Percentiles rank a stretch among this genome's conserved stretches.
These are phyloP conservation scores for Belonocnema kinseyi DNA, from an alignment of 1,140 invertebrate genomes.

Conservation along the genomic window DNA sequence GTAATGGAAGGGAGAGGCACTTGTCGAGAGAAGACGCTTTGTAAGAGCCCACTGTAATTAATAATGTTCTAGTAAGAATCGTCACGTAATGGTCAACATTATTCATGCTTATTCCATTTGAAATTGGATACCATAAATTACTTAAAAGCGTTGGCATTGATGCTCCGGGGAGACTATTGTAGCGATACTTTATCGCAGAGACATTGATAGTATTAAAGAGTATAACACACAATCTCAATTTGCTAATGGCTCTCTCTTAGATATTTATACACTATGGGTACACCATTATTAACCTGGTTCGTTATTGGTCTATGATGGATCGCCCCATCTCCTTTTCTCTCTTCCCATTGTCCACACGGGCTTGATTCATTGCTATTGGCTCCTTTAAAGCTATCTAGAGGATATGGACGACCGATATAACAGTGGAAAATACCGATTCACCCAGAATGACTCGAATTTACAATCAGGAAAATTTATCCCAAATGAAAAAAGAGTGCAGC, in stretches of 20 bases:
- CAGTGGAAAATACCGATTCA: slow-evolving; percentile 3
- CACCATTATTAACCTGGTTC: slow-evolving; percentile 1
- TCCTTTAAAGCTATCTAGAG: slow-evolving; percentile 9
- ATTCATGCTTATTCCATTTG: neutral
- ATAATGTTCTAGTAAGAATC: neutral
- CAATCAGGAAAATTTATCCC: slow-evolving; percentile 19
- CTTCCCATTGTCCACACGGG: slow-evolving; percentile 2
- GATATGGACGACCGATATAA: neutral
- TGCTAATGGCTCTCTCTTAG: neutral
- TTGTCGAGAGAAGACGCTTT: too few species aligned
- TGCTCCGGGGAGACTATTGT: neutral
- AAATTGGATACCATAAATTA: neutral
- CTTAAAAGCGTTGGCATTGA: neutral
- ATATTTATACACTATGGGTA: neutral
- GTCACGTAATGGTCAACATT: neutral
- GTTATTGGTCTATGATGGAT: slow-evolving; percentile 16
- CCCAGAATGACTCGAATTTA: slow-evolving; percentile 9
- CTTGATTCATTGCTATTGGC: slow-evolving; percentile 4
- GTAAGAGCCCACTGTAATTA: neutral
- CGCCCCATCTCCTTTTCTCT: slow-evolving; percentile 4
- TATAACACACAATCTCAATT: slow-evolving; percentile 1
- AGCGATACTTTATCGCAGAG: neutral
- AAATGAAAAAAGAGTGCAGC: slow-evolving; percentile 9
- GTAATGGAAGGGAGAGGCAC: too few species aligned
- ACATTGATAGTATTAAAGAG: neutral